These are phyloP conservation scores for Tetranychus cinnabarinus DNA, from an alignment of 1,140 invertebrate genomes.

Conservation along the genomic window DNA sequence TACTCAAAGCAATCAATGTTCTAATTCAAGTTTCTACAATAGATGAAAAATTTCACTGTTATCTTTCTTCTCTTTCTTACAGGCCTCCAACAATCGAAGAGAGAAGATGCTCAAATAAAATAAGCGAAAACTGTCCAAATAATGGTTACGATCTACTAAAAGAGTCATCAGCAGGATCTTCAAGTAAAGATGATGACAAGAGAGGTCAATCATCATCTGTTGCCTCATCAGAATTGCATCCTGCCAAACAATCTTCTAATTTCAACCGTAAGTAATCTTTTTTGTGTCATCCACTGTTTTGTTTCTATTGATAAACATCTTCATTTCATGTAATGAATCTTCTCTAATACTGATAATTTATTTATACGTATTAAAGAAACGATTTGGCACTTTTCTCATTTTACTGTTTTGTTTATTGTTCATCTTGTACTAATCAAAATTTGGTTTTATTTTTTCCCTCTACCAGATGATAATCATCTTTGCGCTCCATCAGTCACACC, in stretches of 20 bases:
- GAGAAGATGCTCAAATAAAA: neutral
- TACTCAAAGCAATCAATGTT: neutral
- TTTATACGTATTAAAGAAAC: neutral
- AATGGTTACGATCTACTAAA: neutral
- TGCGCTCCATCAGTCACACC: neutral
- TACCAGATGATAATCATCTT: neutral
- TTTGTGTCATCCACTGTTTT: neutral
- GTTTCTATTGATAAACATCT: neutral
- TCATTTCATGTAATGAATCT: neutral
- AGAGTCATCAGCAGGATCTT: neutral
- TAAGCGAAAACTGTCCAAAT: neutral
- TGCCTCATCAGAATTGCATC: neutral
- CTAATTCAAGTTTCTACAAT: neutral
- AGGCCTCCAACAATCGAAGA: neutral
- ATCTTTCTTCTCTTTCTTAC: neutral
- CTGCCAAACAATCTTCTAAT: neutral
- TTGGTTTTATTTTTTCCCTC: neutral
- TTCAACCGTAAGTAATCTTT: neutral
- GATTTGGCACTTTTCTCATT: neutral
- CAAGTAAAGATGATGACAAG: neutral
- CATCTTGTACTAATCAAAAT: neutral
- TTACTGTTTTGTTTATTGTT: neutral
- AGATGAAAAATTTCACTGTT: neutral
- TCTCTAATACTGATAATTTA: neutral
- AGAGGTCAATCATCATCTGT: neutral